A percentile compares a stretch with the other conserved stretches of the same genome.
These are phyloP conservation scores for Blastomussa wellsi DNA, from an alignment of 92 coral and sea anemone species.

Conservation along the genomic window DNA sequence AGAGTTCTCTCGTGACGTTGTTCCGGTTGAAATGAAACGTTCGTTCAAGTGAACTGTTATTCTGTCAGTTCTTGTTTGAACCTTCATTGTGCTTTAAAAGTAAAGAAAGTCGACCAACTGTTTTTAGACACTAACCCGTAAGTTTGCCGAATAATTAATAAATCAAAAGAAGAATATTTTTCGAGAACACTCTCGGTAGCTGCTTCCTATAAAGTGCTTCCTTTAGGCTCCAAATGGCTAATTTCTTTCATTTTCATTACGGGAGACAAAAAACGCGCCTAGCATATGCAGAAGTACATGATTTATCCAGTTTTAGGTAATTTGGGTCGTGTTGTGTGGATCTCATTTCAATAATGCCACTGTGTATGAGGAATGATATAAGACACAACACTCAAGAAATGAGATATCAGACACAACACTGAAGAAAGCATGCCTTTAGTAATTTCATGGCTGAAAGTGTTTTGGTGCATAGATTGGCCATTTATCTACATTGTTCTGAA, in stretches of 20 bases:
- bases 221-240: neutral
- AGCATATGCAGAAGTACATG: neutral
- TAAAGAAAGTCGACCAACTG: neutral
- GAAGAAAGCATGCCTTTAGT: neutral
- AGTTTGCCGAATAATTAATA: neutral
- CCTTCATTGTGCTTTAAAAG: neutral
- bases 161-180: neutral
- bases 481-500: neutral
- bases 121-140: neutral
- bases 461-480: neutral
- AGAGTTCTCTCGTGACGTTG: neutral
- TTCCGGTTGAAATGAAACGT: neutral
- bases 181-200: neutral
- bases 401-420: neutral
- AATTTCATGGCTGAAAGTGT: neutral
- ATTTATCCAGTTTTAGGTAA: neutral
- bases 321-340: neutral
- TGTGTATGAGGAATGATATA: neutral
- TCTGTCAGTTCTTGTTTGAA: neutral
- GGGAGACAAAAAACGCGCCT: neutral
- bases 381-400: neutral
- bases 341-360: neutral
- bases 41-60: neutral
- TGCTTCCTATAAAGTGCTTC: neutral
- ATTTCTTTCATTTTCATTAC: neutral